A percentile compares a stretch with the other conserved stretches of the same genome.
phyloP scores from a whole-genome alignment of 2,888 invertebrate species.

The Pandemis corylana region DNA sequence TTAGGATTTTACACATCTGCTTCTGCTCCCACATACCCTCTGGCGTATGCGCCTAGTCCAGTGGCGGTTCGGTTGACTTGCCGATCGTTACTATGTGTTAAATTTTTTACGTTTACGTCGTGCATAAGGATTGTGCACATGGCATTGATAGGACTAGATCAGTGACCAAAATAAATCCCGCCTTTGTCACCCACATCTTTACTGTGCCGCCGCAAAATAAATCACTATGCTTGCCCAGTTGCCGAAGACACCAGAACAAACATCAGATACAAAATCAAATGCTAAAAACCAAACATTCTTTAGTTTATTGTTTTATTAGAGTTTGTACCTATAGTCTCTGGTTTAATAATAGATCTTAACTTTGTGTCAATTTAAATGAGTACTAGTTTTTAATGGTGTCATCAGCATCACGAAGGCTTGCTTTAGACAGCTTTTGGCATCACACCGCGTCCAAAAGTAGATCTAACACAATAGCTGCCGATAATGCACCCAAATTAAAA shows the following conservation, averaged over 20 bases:
- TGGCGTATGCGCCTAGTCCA: slow-evolving; percentile 6
- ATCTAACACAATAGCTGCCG: slow-evolving; percentile 1
- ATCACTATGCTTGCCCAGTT: not conserved
- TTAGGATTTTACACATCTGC: slow-evolving; percentile 23
- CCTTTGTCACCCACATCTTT: not conserved
- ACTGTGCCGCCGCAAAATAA: not conserved
- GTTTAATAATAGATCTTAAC: not conserved
- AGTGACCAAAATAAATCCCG: slow-evolving; percentile 2
- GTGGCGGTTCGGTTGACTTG: not conserved
- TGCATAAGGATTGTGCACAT: not conserved
- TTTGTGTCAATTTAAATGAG: not conserved
- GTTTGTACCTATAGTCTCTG: not conserved
- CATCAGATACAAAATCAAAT: not conserved
- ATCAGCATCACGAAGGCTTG: not conserved
- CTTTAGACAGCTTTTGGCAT: not conserved
- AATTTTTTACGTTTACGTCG: not conserved
- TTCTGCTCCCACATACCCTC: not conserved
- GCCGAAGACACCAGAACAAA: not conserved
- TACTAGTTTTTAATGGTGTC: not conserved
- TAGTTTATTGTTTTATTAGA: no score
- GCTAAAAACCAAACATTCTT: no score
- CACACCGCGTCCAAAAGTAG: not conserved
- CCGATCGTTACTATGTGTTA: not conserved
- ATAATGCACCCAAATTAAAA: not conserved
- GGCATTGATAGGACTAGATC: slow-evolving; percentile 9